phyloP scores from a whole-genome alignment of 2,888 invertebrate species.

The Carcina quercana region DNA sequence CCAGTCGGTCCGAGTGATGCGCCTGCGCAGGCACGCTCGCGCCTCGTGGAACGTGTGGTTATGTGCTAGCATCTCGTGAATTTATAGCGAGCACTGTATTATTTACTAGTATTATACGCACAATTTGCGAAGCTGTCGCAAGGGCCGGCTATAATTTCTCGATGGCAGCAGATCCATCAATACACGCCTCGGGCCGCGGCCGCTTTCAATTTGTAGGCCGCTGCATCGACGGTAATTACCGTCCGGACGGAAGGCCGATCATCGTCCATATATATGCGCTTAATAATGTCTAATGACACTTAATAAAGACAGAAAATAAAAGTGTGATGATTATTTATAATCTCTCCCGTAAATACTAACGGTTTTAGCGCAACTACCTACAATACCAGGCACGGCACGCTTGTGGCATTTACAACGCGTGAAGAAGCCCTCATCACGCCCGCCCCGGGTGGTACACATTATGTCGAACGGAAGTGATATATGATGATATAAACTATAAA shows the following conservation, averaged over 20 bases:
- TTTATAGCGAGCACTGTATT: conserved; percentile 61
- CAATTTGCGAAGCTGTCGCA: conserved; percentile 74
- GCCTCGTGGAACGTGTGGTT: conserved; percentile 40
- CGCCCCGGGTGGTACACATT: too few relatives aligned
- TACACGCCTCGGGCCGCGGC: conserved; percentile 64
- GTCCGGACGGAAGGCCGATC: conserved; percentile 67
- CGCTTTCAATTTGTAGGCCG: conserved; percentile 73
- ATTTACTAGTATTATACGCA: conserved; percentile 73
- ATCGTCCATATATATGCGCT: conserved; percentile 66
- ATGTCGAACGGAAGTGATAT: too few relatives aligned
- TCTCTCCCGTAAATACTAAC: conserved; percentile 30
- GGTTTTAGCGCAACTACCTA: too few relatives aligned
- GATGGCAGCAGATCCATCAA: conserved; percentile 73
- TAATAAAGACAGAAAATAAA: conserved; percentile 70
- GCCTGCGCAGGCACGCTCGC: conserved; percentile 14
- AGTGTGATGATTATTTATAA: conserved; percentile 65
- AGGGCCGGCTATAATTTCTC: conserved; percentile 67
- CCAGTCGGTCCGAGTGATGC: conserved; percentile 6
- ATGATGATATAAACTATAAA: too few relatives aligned
- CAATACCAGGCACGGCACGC: too few relatives aligned
- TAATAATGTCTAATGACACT: conserved; percentile 73
- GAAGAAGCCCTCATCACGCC: too few relatives aligned
- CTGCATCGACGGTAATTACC: conserved; percentile 67
- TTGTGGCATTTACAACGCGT: too few relatives aligned
- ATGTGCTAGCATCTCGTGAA: conserved; percentile 51